A percentile compares a stretch with the other conserved stretches of the same genome.
These are phyloP conservation scores for Danaus plexippus DNA, from an alignment of 1,140 invertebrate species.

Conservation along the genomic window DNA sequence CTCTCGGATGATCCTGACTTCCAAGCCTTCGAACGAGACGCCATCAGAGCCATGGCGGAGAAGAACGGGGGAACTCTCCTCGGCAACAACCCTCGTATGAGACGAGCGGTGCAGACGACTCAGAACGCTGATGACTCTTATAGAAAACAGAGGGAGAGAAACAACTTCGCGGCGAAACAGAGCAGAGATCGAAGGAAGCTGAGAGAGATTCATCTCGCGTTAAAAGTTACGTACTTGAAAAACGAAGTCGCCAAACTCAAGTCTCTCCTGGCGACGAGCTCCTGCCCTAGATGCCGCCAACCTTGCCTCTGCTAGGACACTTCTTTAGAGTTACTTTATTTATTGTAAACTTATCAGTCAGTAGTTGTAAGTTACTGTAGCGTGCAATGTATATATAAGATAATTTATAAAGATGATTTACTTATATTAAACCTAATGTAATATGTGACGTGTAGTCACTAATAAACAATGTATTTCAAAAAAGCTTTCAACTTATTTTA, in stretches of 20 bases:
- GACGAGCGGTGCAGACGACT: slow-evolving; percentile 65
- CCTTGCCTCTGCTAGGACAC: slow-evolving; percentile 23
- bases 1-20: slow-evolving; percentile 73
- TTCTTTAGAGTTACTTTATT: slow-evolving; percentile 7
- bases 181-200: slow-evolving; percentile 90
- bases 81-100: slow-evolving; percentile 78
- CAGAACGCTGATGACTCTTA: slow-evolving; percentile 80
- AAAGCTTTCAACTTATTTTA: too few species aligned
- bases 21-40: slow-evolving; percentile 76
- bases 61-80: slow-evolving; percentile 72
- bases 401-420: slow-evolving; percentile 10
- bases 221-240: slow-evolving; percentile 84
- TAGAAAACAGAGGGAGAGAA: slow-evolving; percentile 89
- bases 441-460: too few species aligned
- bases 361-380: slow-evolving; percentile 8
- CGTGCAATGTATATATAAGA: slow-evolving; percentile 24
- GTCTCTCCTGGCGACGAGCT: slow-evolving; percentile 5
- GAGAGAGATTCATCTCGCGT: slow-evolving; percentile 94
- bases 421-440: neutral
- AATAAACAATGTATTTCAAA: too few species aligned
- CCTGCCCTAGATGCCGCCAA: too few species aligned
- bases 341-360: slow-evolving; percentile 4
- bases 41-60: slow-evolving; percentile 76
- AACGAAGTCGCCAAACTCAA: slow-evolving; percentile 23
- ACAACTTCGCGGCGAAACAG: slow-evolving; percentile 96